Percentiles rank a stretch among this genome's conserved stretches.
phyloP scores from a whole-genome alignment of 2,113 vertebrate genomes.

The Embiotoca jacksoni region DNA sequence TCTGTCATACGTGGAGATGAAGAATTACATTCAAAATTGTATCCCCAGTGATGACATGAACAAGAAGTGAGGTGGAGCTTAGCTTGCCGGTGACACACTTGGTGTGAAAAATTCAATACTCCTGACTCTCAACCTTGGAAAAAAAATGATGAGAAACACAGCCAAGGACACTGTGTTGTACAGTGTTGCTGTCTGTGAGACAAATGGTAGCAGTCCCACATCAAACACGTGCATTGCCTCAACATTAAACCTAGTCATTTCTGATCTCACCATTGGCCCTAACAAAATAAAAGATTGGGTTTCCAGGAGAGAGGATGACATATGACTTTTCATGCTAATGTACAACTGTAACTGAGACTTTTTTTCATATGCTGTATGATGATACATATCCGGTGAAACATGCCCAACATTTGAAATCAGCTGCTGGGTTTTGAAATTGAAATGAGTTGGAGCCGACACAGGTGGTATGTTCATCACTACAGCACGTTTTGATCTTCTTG shows the following conservation, averaged over 20 bases:
- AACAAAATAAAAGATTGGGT: not conserved
- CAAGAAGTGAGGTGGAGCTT: constrained; percentile 35
- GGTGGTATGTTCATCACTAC: not conserved
- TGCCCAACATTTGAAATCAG: not conserved
- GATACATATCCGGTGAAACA: constrained; percentile 21
- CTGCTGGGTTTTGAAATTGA: not conserved
- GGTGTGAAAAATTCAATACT: constrained; percentile 47
- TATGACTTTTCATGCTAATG: constrained; percentile 10
- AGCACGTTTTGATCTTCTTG: not conserved
- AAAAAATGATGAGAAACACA: constrained; percentile 5
- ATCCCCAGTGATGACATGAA: constrained; percentile 19
- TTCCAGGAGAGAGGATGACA: constrained; percentile 1
- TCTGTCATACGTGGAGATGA: constrained; percentile 5
- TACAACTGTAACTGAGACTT: not conserved
- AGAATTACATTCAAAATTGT: constrained; percentile 22
- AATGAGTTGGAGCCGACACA: not conserved
- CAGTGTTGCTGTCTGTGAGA: constrained; percentile 26
- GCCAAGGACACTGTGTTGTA: constrained; percentile 27
- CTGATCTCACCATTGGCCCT: constrained; percentile 15
- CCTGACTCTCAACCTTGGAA: constrained; percentile 17
- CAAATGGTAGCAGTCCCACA: not conserved
- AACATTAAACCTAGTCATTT: constrained; percentile 5
- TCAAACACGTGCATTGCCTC: constrained; percentile 3
- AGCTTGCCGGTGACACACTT: constrained; percentile 25
- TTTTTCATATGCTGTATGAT: constrained; percentile 1